These are phyloP conservation scores for Calephelis virginiensis DNA, from an alignment of 1,140 invertebrate species.

Conservation along the genomic window DNA sequence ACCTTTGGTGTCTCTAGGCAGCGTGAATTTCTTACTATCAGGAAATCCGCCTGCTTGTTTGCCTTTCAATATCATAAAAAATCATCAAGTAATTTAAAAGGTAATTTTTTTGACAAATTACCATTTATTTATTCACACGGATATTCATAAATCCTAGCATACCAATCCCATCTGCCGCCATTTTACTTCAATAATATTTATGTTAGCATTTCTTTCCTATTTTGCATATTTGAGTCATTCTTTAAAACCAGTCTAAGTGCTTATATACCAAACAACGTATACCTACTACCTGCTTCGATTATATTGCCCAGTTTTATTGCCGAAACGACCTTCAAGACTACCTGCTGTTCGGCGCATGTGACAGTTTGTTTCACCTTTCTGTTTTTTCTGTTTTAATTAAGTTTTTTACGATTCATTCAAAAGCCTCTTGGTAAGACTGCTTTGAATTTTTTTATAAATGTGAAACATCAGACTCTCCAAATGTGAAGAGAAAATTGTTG, in stretches of 20 bases:
- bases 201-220: constrained; percentile 3
- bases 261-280: not conserved
- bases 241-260: constrained; percentile 1
- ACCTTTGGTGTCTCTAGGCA: no score
- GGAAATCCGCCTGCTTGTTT: no score
- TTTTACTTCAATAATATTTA: not conserved
- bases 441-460: no score
- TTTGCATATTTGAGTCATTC: constrained; percentile 15
- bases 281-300: not conserved
- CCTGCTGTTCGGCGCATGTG: constrained; percentile 27
- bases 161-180: no score
- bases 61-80: no score
- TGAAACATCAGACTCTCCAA: no score
- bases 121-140: no score
- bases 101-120: no score
- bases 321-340: constrained; percentile 37
- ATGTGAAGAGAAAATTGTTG: no score
- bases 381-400: constrained; percentile 25
- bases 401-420: constrained; percentile 2
- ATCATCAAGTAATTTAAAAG: no score
- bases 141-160: no score
- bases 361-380: constrained; percentile 39
- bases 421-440: not conserved
- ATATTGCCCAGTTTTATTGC: constrained; percentile 21
- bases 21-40: no score